These are phyloP conservation scores for Megaceryle torquata DNA, from an alignment of 2,113 vertebrate species.

Conservation along the genomic window DNA sequence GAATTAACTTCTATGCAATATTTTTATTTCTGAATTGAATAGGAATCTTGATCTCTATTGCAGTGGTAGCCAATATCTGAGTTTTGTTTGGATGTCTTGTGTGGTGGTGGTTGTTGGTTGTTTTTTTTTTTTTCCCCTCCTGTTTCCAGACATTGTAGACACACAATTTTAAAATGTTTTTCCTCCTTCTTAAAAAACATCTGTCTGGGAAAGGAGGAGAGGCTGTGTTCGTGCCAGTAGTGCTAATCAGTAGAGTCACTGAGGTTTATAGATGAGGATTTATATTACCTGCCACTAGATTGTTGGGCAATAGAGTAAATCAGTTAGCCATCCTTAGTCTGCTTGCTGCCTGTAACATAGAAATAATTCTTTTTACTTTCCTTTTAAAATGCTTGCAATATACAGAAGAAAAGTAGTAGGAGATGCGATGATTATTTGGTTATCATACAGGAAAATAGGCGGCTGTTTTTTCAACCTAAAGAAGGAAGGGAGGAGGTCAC, in stretches of 20 bases:
- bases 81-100: neutral
- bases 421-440: neutral
- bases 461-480: neutral
- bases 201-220: neutral
- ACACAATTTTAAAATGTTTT: neutral
- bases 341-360: neutral
- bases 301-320: neutral
- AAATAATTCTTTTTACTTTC: neutral
- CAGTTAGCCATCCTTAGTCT: neutral
- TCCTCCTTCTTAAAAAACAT: neutral
- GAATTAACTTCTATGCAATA: neutral
- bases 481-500: neutral
- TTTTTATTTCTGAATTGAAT: neutral
- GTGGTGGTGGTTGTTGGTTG: neutral
- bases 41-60: neutral
- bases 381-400: neutral
- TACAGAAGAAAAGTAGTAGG: neutral
- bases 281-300: neutral
- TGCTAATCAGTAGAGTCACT: neutral
- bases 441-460: neutral
- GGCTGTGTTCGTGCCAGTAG: neutral
- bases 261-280: neutral
- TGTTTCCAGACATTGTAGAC: neutral
- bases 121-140: neutral
- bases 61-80: neutral